Conservation (phyloP, 2,888 invertebrate genomes). For the Apotomis turbidana region DNA sequence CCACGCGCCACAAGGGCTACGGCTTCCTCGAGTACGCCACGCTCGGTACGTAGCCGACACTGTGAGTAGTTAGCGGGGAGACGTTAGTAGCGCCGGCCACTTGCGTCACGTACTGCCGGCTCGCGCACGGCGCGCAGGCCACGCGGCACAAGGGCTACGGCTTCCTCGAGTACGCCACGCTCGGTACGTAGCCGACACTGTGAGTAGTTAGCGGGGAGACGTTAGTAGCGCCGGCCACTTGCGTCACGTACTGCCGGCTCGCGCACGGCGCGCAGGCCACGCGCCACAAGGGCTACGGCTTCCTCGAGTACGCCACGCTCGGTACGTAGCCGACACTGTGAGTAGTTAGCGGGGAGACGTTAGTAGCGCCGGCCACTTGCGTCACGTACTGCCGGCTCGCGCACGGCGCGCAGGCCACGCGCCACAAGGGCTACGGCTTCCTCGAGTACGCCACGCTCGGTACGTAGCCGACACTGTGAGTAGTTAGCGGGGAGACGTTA, state of each 20-base stretch:
- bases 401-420: background rate
- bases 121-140: background rate
- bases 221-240: background rate
- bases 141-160: background rate
- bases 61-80: too few relatives aligned
- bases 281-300: background rate
- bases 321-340: background rate
- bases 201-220: too few relatives aligned
- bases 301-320: background rate
- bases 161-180: constrained; percentile 1
- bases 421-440: background rate
- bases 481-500: too few relatives aligned
- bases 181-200: background rate
- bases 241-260: background rate
- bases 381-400: background rate
- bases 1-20: background rate
- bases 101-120: background rate
- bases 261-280: background rate
- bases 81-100: background rate
- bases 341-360: too few relatives aligned
- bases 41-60: background rate
- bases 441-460: background rate
- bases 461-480: background rate
- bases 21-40: constrained; percentile 1
- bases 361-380: background rate